phyloP scores from a whole-genome alignment of 2,113 vertebrate genomes.

The Ictalurus furcatus region DNA sequence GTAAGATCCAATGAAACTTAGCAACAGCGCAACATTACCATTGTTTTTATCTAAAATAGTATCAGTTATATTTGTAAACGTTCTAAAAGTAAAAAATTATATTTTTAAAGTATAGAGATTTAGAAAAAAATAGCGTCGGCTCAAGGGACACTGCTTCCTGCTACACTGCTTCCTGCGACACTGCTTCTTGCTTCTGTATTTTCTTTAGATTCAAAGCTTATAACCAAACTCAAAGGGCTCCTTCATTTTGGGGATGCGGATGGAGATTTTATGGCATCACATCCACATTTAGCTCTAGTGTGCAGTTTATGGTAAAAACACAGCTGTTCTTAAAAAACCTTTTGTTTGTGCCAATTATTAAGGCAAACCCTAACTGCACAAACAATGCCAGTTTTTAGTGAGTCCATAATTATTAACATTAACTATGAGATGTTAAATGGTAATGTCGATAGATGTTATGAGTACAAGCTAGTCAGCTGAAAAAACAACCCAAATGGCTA shows the following conservation, averaged over 20 bases:
- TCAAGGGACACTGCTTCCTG: too few species aligned
- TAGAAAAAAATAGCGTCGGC: too few species aligned
- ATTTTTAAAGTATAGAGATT: too few species aligned
- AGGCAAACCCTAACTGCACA: background rate
- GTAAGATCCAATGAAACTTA: too few species aligned
- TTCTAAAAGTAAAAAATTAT: too few species aligned
- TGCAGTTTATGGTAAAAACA: background rate
- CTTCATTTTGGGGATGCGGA: background rate
- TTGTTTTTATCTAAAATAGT: too few species aligned
- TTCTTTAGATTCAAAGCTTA: background rate
- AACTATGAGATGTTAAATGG: background rate
- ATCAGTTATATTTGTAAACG: too few species aligned
- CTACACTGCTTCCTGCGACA: too few species aligned
- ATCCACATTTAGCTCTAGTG: background rate
- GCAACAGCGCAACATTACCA: too few species aligned
- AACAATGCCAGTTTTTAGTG: background rate
- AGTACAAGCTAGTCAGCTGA: background rate
- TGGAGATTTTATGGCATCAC: background rate
- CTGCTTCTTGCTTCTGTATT: background rate
- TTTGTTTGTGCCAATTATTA: background rate
- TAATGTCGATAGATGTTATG: background rate
- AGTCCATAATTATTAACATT: background rate
- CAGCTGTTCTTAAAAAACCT: background rate
- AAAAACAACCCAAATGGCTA: background rate
- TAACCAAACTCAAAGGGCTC: background rate